Conservation (phyloP, 1,140 invertebrate species). For the Leptinotarsa undecemlineata region DNA sequence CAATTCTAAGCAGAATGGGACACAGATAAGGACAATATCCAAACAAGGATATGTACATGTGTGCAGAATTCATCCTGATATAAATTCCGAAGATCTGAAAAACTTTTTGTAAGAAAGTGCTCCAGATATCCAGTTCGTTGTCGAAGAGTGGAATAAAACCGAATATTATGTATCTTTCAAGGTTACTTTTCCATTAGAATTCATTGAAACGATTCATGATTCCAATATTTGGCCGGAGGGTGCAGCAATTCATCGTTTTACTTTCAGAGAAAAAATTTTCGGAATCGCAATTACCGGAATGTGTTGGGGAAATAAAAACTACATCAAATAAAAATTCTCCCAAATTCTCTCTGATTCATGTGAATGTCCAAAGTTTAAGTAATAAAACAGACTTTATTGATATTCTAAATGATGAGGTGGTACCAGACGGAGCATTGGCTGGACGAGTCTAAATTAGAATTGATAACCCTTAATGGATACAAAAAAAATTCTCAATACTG, state of each 20-base stretch:
- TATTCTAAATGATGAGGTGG: too few species aligned
- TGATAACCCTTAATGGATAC: too few species aligned
- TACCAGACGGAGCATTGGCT: too few species aligned
- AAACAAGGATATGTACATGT: slow-evolving; percentile 9
- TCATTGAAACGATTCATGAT: slow-evolving; percentile 11
- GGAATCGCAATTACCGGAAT: too few species aligned
- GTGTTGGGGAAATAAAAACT: too few species aligned
- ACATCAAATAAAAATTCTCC: too few species aligned
- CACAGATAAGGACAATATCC: background rate
- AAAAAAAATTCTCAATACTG: too few species aligned
- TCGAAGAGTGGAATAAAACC: slow-evolving; percentile 20
- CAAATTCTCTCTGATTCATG: too few species aligned
- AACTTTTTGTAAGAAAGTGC: slow-evolving; percentile 2
- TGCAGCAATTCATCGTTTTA: background rate
- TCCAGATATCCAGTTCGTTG: background rate
- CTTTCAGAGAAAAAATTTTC: too few species aligned
- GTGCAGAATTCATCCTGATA: slow-evolving; percentile 7
- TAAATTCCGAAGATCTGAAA: background rate
- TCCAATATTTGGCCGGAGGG: slow-evolving; percentile 8
- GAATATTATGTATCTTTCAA: background rate
- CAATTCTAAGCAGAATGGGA: background rate
- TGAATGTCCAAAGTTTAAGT: too few species aligned
- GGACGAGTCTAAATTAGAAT: too few species aligned
- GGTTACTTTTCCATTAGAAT: slow-evolving; percentile 5
- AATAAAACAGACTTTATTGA: too few species aligned